Base-by-base conservation (phyloP, 2,888 invertebrate genomes). In the Chalcosyrphus nemorum region DNA sequence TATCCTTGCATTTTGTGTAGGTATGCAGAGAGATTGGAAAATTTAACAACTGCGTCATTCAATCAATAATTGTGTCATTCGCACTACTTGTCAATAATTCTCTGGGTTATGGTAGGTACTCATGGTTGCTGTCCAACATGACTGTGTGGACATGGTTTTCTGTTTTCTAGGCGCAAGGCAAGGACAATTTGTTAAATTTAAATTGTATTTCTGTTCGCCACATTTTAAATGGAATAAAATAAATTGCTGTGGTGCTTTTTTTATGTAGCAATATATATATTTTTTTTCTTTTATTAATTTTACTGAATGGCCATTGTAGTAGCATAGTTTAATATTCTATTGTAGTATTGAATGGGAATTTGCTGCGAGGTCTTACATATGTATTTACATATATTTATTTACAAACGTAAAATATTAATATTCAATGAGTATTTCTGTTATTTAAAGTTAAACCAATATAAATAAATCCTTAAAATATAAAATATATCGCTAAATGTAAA, bases 41-140 rank as follows among this genome's bases (percentile, higher is more conserved):
- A 80, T 80, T 59, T 66, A 72, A 15, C 57, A 80, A 80, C 50
- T 74, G 65, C 78, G 57, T 74, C 78, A 74, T 65, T 65, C 65
- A 66, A 74, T 74, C 78, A 74, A 74, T 80, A 66, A 80, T 52
- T 56, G 43, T 74, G 57, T 50, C 72, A 80, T 72, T 65, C 50
- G 47, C 65, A 57, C 57, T 78, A 27, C 50, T 43, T 74, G 65
- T 57, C 57, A 65, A 65, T 72, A 65, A 50, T 65, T 65, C 57
- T 50, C 43, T 2, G 29, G 41, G 24, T 32, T 1, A 1, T 32
- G 2, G 1, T 11, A 29, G 4, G 4, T 29, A 7, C 2, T 2
- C 1, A 4, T 38, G 54, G 29, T 21, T 32, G 4, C 27, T 13
- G n/a, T 21, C 56, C 21, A 3, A 17, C 0, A 19, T 2, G n/a